Base-by-base conservation (phyloP, 1,140 invertebrate species). In the Atta cephalotes region DNA sequence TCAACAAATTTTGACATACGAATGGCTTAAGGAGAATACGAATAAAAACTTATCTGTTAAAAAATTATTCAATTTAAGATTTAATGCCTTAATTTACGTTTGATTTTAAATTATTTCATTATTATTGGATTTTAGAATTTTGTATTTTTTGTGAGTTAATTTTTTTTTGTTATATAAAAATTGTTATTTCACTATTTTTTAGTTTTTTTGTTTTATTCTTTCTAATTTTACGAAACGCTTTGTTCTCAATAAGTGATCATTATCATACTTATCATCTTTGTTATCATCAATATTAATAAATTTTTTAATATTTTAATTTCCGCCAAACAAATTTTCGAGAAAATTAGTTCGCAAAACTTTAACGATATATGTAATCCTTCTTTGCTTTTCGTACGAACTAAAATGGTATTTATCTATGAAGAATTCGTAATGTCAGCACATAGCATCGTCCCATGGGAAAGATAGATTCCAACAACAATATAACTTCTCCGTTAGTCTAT, bases 391-490 rank as follows among this genome's bases (percentile, higher is more conserved):
- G 39, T 39, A 16, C 25, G 6, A 72, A 56, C 25, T 3, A 14
- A 31, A 74, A 62, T 14, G 80, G 12, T 53, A 60, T 72, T 82
- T 82, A 45, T 60, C 53, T 31, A 82, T 31, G 60, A 84, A 84
- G 80, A 84, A 74, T 74, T 74, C 56, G 56, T 74, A 62, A 74
- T 45, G 39, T 74, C 68, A 49, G 80, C 79, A 74, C 53, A 21
- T 72, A 74, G n/a, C n/a, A 25, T 49, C 18, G 39, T 82, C 80
- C 68, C 70, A 35, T 12, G 68, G 68, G 35, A 63, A 63, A 65
- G 60, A 65, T 31, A 65, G 85, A 56, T 89, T n/a, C 45, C 62
- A 28, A 35, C 88, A 81, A 65, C 88, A 81, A 88, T 91, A 91
- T 84, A 89, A 90, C 79, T 84, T 89, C 79, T 87, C 53, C 71